phyloP scores from a whole-genome alignment of 1,140 invertebrate species.

The Hormaphis cornu region DNA sequence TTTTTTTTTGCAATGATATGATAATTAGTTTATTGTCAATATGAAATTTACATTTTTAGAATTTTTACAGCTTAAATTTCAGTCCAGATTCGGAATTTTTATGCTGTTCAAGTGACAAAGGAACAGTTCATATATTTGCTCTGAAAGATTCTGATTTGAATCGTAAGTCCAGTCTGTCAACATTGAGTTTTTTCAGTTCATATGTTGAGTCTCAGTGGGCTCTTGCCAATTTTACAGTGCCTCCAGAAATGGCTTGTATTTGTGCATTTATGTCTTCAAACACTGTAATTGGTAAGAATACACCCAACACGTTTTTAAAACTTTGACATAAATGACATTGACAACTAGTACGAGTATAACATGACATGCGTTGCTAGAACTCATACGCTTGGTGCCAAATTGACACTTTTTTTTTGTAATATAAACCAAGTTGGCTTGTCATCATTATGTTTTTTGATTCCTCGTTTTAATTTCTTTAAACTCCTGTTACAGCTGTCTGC shows the following conservation, averaged over 20 bases:
- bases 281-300: slow-evolving; percentile 61
- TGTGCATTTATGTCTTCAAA: slow-evolving; percentile 69
- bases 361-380: no score
- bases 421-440: no score
- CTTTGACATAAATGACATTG: neutral
- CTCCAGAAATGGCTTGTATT: slow-evolving; percentile 73
- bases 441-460: slow-evolving; percentile 6
- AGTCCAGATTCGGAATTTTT: slow-evolving; percentile 72
- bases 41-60: slow-evolving; percentile 2
- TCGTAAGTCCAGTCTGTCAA: slow-evolving; percentile 58
- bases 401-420: no score
- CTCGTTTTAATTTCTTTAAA: slow-evolving; percentile 31
- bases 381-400: no score
- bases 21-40: neutral
- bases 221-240: slow-evolving; percentile 69
- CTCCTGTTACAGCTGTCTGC: slow-evolving; percentile 63
- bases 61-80: slow-evolving; percentile 67
- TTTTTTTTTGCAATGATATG: no score
- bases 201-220: slow-evolving; percentile 76
- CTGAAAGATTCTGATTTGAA: slow-evolving; percentile 62
- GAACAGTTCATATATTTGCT: slow-evolving; percentile 86
- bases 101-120: slow-evolving; percentile 87
- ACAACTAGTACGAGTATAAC: neutral
- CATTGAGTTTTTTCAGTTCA: slow-evolving; percentile 60
- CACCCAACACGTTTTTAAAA: neutral